Evolutionary conservation across 2,113 vertebrate species (phyloP), one percentile per base, ranked within the genome.

Genomic region (Astur gentilis): DNA sequence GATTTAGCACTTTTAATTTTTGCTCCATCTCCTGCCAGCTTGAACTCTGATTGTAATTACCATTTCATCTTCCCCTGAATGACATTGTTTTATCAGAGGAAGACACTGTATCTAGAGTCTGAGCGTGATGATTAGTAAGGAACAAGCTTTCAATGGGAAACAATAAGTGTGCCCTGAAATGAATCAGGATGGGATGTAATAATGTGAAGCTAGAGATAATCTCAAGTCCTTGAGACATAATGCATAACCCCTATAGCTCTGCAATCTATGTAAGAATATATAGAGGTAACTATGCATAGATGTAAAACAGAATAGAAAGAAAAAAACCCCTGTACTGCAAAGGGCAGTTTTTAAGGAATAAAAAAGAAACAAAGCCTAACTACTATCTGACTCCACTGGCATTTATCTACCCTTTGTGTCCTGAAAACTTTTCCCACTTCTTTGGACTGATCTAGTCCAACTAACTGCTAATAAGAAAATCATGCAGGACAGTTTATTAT

Each of bases 31-130:
- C 95, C 93, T 87, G 72, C 66, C 94, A 98, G 96, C 96, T 97
- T 97, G 97, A 98, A 97, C 98, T 97, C 97, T 98, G 98, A 98
- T 98, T 98, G 89, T 98, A 98, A 98, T 98, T 98, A 98, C 90
- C 94, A 94, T 97, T 97, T 98, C 96, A 96, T 98, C 95, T 97
- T 97, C 60, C 96, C 93, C 87, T 95, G 89, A 96, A 94, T 96
- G 92, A 97, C 97, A 98, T 95, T 98, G 95, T 98, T 98, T 97
- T 97, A 98, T 97, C 97, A 96, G 96, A 98, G 94, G 90, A 96
- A 96, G 94, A 77, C 13, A 75, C 73, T 87, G 38, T 83, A 94
- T 97, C 76, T 95, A 83, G 94, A 61, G 26, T 86, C 76, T 93
- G 72, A 89, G 62, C 3, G 0, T 61, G 75, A 61, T 77, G 65